These are phyloP conservation scores for Thamnophis sirtalis DNA, from an alignment of 2,113 vertebrate genomes.

Conservation along the genomic window DNA sequence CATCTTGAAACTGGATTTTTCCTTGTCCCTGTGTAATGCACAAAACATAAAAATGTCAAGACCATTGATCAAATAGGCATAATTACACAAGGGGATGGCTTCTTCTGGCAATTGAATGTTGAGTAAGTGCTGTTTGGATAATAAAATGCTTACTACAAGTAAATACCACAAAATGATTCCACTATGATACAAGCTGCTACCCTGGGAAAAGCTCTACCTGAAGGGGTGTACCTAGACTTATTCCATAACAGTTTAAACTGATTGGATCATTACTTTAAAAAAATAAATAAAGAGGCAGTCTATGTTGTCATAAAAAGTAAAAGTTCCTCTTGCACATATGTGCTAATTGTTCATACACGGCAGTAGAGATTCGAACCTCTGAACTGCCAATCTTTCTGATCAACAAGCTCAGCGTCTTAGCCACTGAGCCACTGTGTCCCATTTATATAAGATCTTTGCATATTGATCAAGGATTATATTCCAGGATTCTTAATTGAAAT, in stretches of 20 bases:
- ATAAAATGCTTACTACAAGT: constrained; percentile 25
- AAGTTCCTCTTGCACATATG: too few relatives aligned
- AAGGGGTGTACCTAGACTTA: background rate
- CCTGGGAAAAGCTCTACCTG: background rate
- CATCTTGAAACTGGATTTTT: constrained; percentile 50
- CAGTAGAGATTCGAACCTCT: too few relatives aligned
- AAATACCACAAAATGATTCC: constrained; percentile 16
- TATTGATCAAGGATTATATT: background rate
- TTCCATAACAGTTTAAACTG: background rate
- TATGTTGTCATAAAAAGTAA: too few relatives aligned
- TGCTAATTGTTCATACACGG: too few relatives aligned
- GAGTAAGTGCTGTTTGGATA: constrained; percentile 36
- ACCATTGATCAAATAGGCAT: constrained; percentile 46
- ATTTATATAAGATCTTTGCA: background rate
- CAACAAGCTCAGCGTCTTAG: too few relatives aligned
- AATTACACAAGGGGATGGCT: constrained; percentile 44
- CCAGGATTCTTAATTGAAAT: background rate
- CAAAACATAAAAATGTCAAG: constrained; percentile 60
- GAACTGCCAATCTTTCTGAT: too few relatives aligned
- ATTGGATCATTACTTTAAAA: background rate
- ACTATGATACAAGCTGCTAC: background rate
- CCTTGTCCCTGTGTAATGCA: constrained; percentile 26
- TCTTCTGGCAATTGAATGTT: constrained; percentile 33
- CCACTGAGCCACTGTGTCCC: too few relatives aligned
- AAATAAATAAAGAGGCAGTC: too few relatives aligned